These are phyloP conservation scores for Notarius quadriscutis DNA, from an alignment of 2,113 vertebrate genomes.

Conservation along the genomic window DNA sequence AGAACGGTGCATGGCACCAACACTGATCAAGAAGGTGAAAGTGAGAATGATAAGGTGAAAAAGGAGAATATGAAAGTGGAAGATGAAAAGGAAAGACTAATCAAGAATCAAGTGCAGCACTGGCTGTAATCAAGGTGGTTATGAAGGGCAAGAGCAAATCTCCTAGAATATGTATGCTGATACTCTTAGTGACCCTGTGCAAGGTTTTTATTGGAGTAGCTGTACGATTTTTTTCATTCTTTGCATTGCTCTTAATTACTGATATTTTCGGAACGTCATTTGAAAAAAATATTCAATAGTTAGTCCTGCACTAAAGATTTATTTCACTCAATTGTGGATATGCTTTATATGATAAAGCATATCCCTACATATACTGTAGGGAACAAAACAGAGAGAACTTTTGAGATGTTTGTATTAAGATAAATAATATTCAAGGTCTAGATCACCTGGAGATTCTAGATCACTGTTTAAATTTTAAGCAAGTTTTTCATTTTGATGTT, in stretches of 20 bases:
- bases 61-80: background rate
- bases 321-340: background rate
- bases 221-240: background rate
- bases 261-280: background rate
- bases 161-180: background rate
- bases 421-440: background rate
- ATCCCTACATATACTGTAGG: background rate
- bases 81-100: constrained; percentile 11
- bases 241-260: background rate
- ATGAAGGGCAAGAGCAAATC: background rate
- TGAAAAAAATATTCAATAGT: background rate
- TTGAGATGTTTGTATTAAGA: too few relatives aligned
- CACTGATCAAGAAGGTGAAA: constrained; percentile 21
- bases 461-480: background rate
- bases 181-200: background rate
- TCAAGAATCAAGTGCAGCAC: background rate
- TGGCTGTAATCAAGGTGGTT: background rate
- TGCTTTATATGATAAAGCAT: background rate
- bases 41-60: constrained; percentile 15
- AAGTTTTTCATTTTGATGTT: background rate
- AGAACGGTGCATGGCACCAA: background rate
- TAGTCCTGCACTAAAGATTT: background rate
- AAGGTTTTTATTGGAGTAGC: background rate
- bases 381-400: too few relatives aligned
- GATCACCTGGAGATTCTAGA: background rate